These are phyloP conservation scores for Teleiodes luculella DNA, from an alignment of 2,888 invertebrate genomes.

Conservation along the genomic window DNA sequence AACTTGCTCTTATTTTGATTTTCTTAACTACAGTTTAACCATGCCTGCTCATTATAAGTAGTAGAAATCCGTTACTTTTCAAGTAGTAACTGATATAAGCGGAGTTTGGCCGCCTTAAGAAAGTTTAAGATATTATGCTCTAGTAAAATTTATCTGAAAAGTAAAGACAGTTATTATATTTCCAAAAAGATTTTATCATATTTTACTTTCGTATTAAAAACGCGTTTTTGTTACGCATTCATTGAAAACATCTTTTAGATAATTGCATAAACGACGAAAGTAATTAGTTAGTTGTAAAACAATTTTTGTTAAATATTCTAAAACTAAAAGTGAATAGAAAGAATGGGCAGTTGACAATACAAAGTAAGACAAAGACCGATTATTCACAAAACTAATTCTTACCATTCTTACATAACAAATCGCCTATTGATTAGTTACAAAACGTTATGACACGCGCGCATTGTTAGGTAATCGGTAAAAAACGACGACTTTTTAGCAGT, in stretches of 20 bases:
- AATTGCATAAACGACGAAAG: neutral
- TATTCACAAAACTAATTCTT: neutral
- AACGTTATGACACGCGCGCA: slow-evolving; percentile 32
- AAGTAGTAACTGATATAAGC: neutral
- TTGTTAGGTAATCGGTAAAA: slow-evolving; percentile 34
- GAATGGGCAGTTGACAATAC: neutral
- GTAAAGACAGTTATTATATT: neutral
- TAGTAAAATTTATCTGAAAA: slow-evolving; percentile 3
- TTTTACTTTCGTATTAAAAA: neutral
- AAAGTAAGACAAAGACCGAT: neutral
- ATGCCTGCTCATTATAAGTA: slow-evolving; percentile 3
- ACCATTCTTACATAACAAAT: slow-evolving; percentile 13
- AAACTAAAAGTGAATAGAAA: neutral
- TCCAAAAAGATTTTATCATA: neutral
- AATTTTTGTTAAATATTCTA: too few species aligned
- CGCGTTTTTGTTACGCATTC: neutral
- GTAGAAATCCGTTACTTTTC: neutral
- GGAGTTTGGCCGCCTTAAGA: slow-evolving; percentile 5
- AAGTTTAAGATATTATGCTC: slow-evolving; percentile 1
- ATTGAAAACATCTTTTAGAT: neutral
- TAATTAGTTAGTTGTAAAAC: neutral
- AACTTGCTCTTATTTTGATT: slow-evolving; percentile 10
- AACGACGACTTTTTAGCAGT: slow-evolving; percentile 27
- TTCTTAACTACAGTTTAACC: slow-evolving; percentile 10
- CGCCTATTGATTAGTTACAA: slow-evolving; percentile 28